These are phyloP conservation scores for Caenorhabditis afra DNA, from an alignment of 2,888 invertebrate genomes.

Conservation along the genomic window DNA sequence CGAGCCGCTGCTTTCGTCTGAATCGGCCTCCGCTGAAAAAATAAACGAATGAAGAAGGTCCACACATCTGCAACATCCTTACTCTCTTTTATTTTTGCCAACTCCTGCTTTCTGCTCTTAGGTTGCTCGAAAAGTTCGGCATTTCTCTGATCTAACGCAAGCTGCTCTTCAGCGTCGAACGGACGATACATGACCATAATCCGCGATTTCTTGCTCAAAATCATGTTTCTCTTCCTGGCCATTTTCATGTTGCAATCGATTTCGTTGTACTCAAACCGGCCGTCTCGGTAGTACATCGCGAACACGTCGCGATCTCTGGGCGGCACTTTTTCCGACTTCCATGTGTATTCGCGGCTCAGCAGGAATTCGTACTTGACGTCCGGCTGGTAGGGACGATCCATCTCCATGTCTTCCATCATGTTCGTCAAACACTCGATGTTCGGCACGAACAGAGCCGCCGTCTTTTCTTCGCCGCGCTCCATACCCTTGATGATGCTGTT, in stretches of 20 bases:
- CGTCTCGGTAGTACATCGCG: slow-evolving; percentile 72
- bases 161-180: slow-evolving; percentile 22
- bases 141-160: not conserved
- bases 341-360: slow-evolving; percentile 98
- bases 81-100: slow-evolving; percentile 11
- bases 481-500: slow-evolving; percentile 57
- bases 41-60: not conserved
- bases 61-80: not conserved
- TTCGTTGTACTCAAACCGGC: slow-evolving; percentile 82
- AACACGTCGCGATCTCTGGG: slow-evolving; percentile 44
- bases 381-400: slow-evolving; percentile 86
- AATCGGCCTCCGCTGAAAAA: not conserved
- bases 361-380: slow-evolving; percentile 50
- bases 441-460: slow-evolving; percentile 98
- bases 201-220: slow-evolving; percentile 68
- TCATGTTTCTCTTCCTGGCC: slow-evolving; percentile 75
- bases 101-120: slow-evolving; percentile 32
- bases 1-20: not conserved
- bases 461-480: slow-evolving; percentile 94
- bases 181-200: slow-evolving; percentile 29
- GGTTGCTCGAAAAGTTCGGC: slow-evolving; percentile 31
- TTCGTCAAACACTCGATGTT: slow-evolving; percentile 93
- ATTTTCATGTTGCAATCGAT: slow-evolving; percentile 82
- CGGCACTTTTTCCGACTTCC: slow-evolving; percentile 91
- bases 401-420: slow-evolving; percentile 88